phyloP scores from a whole-genome alignment of 2,888 invertebrate species.

The Lacanobia oleracea region DNA sequence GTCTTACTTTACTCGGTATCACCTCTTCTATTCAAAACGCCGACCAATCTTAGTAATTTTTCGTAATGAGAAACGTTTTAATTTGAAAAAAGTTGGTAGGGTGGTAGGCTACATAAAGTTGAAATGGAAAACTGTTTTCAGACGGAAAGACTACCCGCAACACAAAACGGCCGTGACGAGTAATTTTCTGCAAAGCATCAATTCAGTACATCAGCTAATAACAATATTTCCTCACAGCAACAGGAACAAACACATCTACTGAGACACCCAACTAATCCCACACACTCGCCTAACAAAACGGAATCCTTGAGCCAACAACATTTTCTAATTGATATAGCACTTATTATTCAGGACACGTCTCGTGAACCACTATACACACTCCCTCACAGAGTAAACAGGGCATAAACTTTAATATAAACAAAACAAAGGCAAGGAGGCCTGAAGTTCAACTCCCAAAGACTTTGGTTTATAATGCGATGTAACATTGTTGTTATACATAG shows the following conservation, averaged over 20 bases:
- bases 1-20: too few species aligned
- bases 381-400: conserved; percentile 57
- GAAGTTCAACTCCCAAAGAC: conserved; percentile 61
- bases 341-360: conserved; percentile 64
- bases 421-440: conserved; percentile 53
- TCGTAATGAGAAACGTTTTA: too few species aligned
- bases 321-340: conserved; percentile 57
- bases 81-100: too few species aligned
- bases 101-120: too few species aligned
- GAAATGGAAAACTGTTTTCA: too few species aligned
- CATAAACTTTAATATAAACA: conserved; percentile 63
- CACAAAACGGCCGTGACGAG: accelerated
- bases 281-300: conserved; percentile 16
- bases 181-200: background rate
- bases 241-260: background rate
- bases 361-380: conserved; percentile 43
- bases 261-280: conserved; percentile 26
- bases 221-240: background rate
- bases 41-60: too few species aligned
- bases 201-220: too few species aligned
- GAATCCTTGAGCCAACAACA: conserved; percentile 44
- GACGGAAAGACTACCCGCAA: too few species aligned
- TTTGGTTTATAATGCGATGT: conserved; percentile 54
- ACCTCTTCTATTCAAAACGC: too few species aligned
- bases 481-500: background rate